Evolutionary conservation across 2,113 vertebrate species (phyloP).

Genomic region (Carollia perspicillata): DNA sequence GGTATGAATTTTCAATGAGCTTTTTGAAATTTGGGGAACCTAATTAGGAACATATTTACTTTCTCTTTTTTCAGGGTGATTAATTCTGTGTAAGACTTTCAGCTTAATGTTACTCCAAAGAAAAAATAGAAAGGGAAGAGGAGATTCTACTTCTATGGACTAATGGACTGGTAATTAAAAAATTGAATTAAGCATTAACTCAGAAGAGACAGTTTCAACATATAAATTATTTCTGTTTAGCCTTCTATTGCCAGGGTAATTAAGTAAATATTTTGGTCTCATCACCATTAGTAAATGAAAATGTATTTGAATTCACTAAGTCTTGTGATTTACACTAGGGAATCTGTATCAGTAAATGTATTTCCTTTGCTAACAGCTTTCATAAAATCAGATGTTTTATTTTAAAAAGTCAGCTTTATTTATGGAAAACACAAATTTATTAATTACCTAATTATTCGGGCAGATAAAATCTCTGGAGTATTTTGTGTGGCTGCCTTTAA

Average conservation of each 20-base stretch:
- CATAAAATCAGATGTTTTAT: not conserved
- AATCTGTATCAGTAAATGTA: conserved; percentile 7
- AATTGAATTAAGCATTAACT: conserved; percentile 45
- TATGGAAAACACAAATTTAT: not conserved
- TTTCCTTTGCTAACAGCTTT: not conserved
- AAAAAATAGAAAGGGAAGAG: not conserved
- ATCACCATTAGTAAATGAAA: conserved; percentile 47
- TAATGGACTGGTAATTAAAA: conserved; percentile 41
- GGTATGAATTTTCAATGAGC: conserved; percentile 54
- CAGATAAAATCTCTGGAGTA: not conserved
- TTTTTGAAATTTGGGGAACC: conserved; percentile 35
- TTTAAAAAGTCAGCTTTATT: not conserved
- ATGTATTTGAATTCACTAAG: not conserved
- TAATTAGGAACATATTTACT: conserved; percentile 53
- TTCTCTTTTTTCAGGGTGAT: conserved; percentile 25
- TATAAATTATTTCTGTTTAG: conserved; percentile 42
- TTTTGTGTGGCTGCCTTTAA: not conserved
- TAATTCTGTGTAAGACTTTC: conserved; percentile 35
- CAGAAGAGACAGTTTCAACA: not conserved
- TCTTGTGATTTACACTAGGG: conserved; percentile 19
- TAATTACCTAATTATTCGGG: not conserved
- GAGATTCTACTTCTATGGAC: not conserved
- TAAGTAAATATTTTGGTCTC: conserved; percentile 44
- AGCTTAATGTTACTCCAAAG: conserved; percentile 24
- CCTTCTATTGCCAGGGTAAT: conserved; percentile 17